Conservation (phyloP, 2,113 vertebrate species). For the Echinops telfairi region DNA sequence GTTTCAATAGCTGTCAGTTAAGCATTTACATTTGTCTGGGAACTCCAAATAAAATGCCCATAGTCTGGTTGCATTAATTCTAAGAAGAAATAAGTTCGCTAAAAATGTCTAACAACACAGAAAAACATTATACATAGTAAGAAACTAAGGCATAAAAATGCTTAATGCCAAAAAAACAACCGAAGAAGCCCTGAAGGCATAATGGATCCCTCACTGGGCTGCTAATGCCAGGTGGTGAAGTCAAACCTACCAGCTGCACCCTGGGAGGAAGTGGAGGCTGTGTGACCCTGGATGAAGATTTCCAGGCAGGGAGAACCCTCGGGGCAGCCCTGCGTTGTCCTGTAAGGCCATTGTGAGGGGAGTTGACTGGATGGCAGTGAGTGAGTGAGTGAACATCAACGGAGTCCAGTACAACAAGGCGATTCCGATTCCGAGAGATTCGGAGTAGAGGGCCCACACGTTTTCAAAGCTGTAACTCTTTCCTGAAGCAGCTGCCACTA, state of each 20-base stretch:
- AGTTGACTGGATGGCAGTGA: no score
- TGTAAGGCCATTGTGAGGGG: no score
- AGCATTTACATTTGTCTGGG: constrained; percentile 38
- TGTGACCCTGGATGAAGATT: no score
- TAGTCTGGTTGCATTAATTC: constrained; percentile 1
- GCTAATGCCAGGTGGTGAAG: no score
- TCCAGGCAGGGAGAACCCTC: no score
- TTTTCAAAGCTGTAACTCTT: background rate
- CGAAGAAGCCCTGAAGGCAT: background rate
- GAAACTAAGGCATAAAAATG: background rate
- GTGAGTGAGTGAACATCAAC: no score
- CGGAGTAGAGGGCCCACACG: background rate
- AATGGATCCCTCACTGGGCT: no score
- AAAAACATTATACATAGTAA: background rate
- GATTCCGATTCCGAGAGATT: no score
- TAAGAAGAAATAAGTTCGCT: background rate
- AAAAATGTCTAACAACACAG: background rate
- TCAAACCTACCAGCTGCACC: no score
- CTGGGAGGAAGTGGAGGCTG: no score
- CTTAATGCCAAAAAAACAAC: background rate
- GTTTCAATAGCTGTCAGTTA: constrained; percentile 77
- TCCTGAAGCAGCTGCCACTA: background rate
- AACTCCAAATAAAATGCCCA: constrained; percentile 37
- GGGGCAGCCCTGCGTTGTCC: no score
- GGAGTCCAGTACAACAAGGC: no score